phyloP scores from a whole-genome alignment of 1,140 invertebrate genomes.

The Zophobas atratus region DNA sequence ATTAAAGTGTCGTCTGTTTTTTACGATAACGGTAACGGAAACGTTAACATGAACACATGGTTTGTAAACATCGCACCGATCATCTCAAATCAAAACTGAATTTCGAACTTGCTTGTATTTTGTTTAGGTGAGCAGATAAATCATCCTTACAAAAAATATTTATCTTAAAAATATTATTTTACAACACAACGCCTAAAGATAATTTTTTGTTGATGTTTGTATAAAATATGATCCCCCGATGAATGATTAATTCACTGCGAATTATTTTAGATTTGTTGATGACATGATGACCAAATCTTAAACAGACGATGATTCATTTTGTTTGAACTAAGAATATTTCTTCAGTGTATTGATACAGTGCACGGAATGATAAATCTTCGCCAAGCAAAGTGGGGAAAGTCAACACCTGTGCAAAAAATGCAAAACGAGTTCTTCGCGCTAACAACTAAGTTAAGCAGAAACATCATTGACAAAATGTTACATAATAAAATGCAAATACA shows the following conservation, averaged over 20 bases:
- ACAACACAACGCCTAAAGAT: too few species aligned
- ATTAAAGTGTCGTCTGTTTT: too few species aligned
- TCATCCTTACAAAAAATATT: too few species aligned
- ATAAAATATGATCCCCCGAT: neutral
- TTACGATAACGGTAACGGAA: too few species aligned
- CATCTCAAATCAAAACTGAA: too few species aligned
- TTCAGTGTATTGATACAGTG: conserved; percentile 3
- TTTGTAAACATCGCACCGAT: too few species aligned
- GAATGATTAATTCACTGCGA: neutral
- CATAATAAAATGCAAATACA: neutral
- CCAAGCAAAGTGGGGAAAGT: conserved; percentile 14
- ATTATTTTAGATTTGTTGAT: neutral
- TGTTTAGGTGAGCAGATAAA: too few species aligned
- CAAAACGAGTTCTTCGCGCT: conserved; percentile 22
- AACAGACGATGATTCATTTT: conserved; percentile 1
- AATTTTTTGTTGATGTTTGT: too few species aligned
- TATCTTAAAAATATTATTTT: too few species aligned
- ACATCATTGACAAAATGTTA: conserved; percentile 1
- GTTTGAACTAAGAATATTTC: neutral
- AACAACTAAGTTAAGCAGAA: conserved; percentile 5
- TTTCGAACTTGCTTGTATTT: too few species aligned
- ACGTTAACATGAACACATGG: too few species aligned
- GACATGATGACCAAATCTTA: neutral
- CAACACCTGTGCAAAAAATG: conserved; percentile 28
- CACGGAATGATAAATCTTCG: neutral